Evolutionary conservation across 1,140 invertebrate genomes (phyloP), one percentile per base, ranked within the genome.

Genomic region (Notospermus geniculatus): DNA sequence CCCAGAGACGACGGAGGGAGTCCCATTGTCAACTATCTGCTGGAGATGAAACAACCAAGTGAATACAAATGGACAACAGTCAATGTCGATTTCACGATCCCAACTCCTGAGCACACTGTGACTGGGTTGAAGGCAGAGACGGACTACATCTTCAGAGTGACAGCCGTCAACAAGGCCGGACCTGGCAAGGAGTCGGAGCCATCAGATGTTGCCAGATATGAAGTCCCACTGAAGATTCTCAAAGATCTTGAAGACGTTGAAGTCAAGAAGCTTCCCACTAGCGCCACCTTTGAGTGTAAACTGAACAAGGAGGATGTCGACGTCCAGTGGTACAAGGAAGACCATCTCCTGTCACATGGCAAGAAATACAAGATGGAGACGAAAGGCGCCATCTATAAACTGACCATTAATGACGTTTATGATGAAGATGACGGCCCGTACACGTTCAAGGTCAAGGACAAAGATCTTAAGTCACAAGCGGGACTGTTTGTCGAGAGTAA

Each of bases 21-120:
- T 54, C 93, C 94, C 7, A 90, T 99, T 67, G 96, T 93, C 25
- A 96, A 96, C 77, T 98, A 98, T 79, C 88, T 97, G 52, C 89
- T 97, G 9, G 67, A 68, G 79, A 95, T 91, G 82, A 83, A 63
- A 62, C 71, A 65, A n/a, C 46, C 56, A 15, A 13, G 11, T 17
- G 32, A 22, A 13, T 19, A 19, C 13, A 36, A 57, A 41, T 28
- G 19, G 28, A 9, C 36, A 29, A 30, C 32, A 23, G 25, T 22
- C 28, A 22, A 28, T 39, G 36, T 41, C 5, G 36, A 39, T 13
- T 41, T 57, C 22, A 41, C 19, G 7, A 43, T 22, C 19, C 27
- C 28, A 17, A 25, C 32, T 2, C 56, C 27, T 46, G 56, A 57
- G 19, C 17, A 30, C n/a, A 27, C 30, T 36, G 56, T 57, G 7